These are phyloP conservation scores for Entomyzon cyanotis DNA, from an alignment of 2,113 vertebrate species.

Conservation along the genomic window DNA sequence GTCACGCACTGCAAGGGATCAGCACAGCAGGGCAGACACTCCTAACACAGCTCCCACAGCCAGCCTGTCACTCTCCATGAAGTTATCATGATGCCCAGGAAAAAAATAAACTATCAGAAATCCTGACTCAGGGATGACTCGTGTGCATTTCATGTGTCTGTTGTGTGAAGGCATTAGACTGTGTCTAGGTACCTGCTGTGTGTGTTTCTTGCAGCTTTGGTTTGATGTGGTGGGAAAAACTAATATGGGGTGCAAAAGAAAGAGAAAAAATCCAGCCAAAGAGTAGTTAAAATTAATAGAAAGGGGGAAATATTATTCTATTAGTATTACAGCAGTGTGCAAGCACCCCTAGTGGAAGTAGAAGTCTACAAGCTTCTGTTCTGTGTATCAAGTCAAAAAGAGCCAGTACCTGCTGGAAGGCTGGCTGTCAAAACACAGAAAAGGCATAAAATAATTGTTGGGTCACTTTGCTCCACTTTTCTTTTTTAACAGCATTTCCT, in stretches of 20 bases:
- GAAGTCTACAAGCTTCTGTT: background rate
- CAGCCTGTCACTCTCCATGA: background rate
- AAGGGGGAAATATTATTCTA: background rate
- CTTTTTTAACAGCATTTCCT: background rate
- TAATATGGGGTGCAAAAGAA: accelerated
- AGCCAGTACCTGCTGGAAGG: background rate
- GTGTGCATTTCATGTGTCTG: background rate
- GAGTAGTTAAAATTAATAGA: background rate
- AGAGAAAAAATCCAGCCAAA: background rate
- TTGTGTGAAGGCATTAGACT: background rate
- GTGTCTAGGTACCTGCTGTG: background rate
- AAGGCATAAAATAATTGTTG: background rate
- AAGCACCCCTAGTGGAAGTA: background rate
- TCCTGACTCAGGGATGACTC: background rate
- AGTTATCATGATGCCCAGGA: background rate
- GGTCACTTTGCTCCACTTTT: background rate
- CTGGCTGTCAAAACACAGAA: background rate
- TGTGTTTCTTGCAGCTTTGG: background rate
- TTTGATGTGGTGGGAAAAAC: background rate
- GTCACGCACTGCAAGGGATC: background rate
- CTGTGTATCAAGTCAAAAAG: background rate
- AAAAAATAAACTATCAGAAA: background rate
- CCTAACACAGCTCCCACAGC: background rate
- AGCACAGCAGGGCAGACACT: background rate
- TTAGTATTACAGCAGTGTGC: background rate